Percentiles rank a stretch among this genome's conserved stretches.
phyloP scores from a whole-genome alignment of 1,140 invertebrate genomes.

The Drosophila kohkoa region DNA sequence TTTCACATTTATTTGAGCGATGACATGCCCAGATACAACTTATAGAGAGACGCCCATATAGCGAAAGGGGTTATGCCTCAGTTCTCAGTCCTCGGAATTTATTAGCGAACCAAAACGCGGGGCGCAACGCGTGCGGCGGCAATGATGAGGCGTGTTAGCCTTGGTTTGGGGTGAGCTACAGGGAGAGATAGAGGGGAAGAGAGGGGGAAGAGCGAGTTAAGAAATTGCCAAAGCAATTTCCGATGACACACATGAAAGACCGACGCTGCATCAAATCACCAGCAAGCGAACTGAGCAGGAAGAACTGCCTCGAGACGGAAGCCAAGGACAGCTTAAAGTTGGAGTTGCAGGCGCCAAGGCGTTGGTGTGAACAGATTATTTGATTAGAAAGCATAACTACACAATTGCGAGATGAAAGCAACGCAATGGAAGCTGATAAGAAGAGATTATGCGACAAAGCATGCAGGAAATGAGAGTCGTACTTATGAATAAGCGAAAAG shows the following conservation, averaged over 20 bases:
- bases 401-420: conserved; percentile 37
- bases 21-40: conserved; percentile 66
- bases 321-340: conserved; percentile 29
- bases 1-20: conserved; percentile 83
- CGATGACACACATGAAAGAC: conserved; percentile 74
- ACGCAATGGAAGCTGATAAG: conserved; percentile 11
- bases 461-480: not conserved
- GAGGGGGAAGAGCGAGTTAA: conserved; percentile 31
- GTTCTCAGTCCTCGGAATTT: conserved; percentile 37
- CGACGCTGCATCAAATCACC: conserved; percentile 47
- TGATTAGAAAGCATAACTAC: conserved; percentile 32
- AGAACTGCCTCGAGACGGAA: conserved; percentile 31
- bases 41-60: conserved; percentile 31
- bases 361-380: conserved; percentile 59
- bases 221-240: conserved; percentile 68
- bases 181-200: not conserved
- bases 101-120: conserved; percentile 51
- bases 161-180: conserved; percentile 2
- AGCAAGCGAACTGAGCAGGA: conserved; percentile 18
- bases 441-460: conserved; percentile 16
- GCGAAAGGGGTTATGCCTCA: conserved; percentile 14
- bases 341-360: conserved; percentile 49
- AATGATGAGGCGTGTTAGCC: conserved; percentile 78
- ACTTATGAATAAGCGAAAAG: not conserved
- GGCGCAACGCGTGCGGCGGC: conserved; percentile 63